Percentiles rank a stretch among this genome's conserved stretches.
phyloP scores from a whole-genome alignment of 2,888 invertebrate species.

The Mesorhabditis belari region DNA sequence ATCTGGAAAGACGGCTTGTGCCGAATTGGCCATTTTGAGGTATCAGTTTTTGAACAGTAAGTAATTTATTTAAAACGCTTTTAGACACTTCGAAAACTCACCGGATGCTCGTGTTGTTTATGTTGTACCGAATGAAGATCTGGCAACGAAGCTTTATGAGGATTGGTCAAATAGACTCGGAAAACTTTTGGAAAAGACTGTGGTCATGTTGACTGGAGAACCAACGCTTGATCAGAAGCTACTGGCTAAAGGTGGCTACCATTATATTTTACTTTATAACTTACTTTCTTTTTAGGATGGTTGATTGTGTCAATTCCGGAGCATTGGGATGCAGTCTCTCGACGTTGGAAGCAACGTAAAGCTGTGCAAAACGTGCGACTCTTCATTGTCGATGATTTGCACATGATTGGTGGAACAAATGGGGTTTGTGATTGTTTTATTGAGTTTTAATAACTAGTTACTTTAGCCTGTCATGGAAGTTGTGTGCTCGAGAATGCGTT shows the following conservation, averaged over 20 bases:
- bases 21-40: slow-evolving; percentile 87
- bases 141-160: slow-evolving; percentile 72
- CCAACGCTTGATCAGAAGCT: slow-evolving; percentile 89
- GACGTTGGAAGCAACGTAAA: slow-evolving; percentile 97
- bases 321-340: slow-evolving; percentile 94
- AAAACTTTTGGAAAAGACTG: slow-evolving; percentile 66
- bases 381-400: slow-evolving; percentile 92
- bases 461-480: slow-evolving; percentile 77
- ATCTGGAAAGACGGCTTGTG: slow-evolving; percentile 70
- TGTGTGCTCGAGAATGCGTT: slow-evolving; percentile 80
- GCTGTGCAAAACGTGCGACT: slow-evolving; percentile 93
- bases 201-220: slow-evolving; percentile 86
- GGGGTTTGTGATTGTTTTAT: slow-evolving; percentile 53
- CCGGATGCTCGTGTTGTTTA: slow-evolving; percentile 75
- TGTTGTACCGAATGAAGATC: slow-evolving; percentile 78
- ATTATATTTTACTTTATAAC: not conserved
- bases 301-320: not conserved
- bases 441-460: not conserved
- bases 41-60: too few species aligned
- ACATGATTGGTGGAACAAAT: slow-evolving; percentile 62
- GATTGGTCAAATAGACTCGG: slow-evolving; percentile 81
- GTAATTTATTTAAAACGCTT: not conserved
- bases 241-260: slow-evolving; percentile 55
- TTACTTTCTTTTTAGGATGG: too few species aligned
- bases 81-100: slow-evolving; percentile 64